Evolutionary conservation across 1,140 invertebrate genomes (phyloP).

Genomic region (Gonioctena quinquepunctata): DNA sequence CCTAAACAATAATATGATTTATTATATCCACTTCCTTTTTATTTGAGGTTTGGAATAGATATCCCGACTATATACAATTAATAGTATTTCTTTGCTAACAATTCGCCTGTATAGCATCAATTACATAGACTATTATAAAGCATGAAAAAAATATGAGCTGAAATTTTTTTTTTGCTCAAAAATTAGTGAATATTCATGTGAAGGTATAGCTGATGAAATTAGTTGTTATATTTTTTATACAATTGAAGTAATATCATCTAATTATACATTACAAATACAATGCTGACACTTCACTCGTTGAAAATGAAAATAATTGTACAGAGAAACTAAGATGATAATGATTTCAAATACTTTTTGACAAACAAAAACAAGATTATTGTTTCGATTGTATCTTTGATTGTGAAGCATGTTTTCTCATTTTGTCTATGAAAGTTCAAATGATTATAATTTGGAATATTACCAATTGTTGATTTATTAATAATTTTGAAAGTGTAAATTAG

Average conservation of each 20-base stretch:
- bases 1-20: no score
- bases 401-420: no score
- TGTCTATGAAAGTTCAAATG: no score
- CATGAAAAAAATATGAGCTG: not conserved
- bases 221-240: slow-evolving; percentile 20
- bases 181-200: not conserved
- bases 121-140: no score
- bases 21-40: no score
- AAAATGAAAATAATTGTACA: not conserved
- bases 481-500: no score
- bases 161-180: slow-evolving; percentile 7
- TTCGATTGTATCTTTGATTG: no score
- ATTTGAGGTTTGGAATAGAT: not conserved
- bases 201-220: slow-evolving; percentile 15
- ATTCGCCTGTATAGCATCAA: slow-evolving; percentile 1
- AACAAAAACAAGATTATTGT: no score
- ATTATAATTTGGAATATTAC: no score
- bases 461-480: no score
- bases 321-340: no score
- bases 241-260: slow-evolving; percentile 9
- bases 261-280: slow-evolving; percentile 10
- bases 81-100: slow-evolving; percentile 2
- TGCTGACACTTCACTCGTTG: not conserved
- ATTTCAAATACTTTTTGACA: no score
- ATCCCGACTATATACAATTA: not conserved